Evolutionary conservation across 2,797 vertebrate genomes (phyloP), one percentile per base, ranked within the genome.

Genomic region (Ibycter americanus): DNA sequence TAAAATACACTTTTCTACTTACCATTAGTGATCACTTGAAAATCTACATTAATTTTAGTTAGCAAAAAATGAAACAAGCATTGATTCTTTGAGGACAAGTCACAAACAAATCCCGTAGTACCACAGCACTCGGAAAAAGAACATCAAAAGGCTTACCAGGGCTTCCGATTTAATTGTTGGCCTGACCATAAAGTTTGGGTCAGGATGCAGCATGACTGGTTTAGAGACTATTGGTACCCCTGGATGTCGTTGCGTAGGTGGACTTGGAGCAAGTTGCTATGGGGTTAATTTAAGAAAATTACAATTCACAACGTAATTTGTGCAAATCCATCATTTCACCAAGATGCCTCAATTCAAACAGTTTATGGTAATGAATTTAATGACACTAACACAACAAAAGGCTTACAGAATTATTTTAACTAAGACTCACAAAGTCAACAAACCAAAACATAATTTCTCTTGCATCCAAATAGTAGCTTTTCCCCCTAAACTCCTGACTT

Each of bases 241-340:
- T 96, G 99, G 99, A 84, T 98, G 98, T 93, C 99, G 98, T 80
- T 99, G 99, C 87, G 98, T 98, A 79, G 99, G 99, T 83, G 99
- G 99, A 87, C 99, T 99, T 93, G 99, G 99, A 95, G 99, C 99
- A 96, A 99, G 98, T 97, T 99, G 99, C 99, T 99, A 98, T 5
- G 95, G 82, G 63, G 88, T 95, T 91, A 97, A 97, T 96, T 88
- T 89, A 71, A 96, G 68, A 97, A 89, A 93, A 87, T 92, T 87
- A 96, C 23, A 83, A 26, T 72, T 91, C 58, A 93, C 31, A 62
- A 67, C 0, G 3, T 58, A 40, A 61, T 79, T 80, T 66, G 9
- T 52, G 21, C 29, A 94, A 93, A 91, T 71, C 19, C 61, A 63
- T 65, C 4, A 77, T 55, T 95, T 83, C 73, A 76, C 11, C 42